Conservation (phyloP, 1,140 invertebrate species). For the Colletes gigas region DNA sequence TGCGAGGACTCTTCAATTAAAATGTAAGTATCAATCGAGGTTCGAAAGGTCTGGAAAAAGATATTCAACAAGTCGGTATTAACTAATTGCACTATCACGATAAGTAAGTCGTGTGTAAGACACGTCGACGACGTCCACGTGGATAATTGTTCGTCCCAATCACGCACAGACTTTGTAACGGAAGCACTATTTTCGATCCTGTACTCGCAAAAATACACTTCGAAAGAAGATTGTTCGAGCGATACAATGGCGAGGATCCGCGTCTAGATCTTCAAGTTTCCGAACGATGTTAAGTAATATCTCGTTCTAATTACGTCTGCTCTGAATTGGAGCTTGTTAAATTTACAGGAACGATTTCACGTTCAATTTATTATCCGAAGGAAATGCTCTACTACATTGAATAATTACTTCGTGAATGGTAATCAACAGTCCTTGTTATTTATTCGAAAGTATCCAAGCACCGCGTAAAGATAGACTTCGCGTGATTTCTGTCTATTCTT, state of each 20-base stretch:
- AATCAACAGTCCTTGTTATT: too few relatives aligned
- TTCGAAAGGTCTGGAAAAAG: background rate
- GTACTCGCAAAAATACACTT: background rate
- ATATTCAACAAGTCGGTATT: background rate
- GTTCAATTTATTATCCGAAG: background rate
- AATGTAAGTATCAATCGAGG: too few relatives aligned
- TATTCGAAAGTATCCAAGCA: too few relatives aligned
- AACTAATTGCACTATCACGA: background rate
- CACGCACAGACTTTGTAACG: conserved; percentile 18
- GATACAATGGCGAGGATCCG: background rate
- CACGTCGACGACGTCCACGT: conserved; percentile 13
- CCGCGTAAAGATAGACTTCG: too few relatives aligned
- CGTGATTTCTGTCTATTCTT: too few relatives aligned
- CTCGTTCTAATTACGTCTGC: background rate
- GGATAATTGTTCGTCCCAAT: conserved; percentile 16
- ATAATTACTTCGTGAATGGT: too few relatives aligned
- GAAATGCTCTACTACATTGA: too few relatives aligned
- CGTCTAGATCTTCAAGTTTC: background rate
- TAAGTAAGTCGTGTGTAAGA: background rate
- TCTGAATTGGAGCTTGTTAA: background rate
- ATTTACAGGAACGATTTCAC: too few relatives aligned
- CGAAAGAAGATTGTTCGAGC: background rate
- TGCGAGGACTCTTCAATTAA: too few relatives aligned
- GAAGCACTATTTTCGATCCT: conserved; percentile 4
- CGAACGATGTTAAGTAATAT: background rate